phyloP scores from a whole-genome alignment of 2,888 invertebrate genomes.

The Ceratothoa steindachneri region DNA sequence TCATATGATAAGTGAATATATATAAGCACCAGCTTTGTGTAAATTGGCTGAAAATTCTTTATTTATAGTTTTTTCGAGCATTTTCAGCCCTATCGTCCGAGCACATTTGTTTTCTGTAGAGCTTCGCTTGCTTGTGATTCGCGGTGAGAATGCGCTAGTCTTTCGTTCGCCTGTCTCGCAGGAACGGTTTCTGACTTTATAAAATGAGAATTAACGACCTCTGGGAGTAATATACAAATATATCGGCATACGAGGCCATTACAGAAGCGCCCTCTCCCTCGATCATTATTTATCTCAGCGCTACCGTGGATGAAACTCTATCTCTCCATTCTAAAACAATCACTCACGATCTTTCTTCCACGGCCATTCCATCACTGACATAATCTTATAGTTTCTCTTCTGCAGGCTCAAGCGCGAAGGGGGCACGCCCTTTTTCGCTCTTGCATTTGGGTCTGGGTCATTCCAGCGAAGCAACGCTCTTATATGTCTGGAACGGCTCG shows the following conservation, averaged over 20 bases:
- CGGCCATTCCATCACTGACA: slow-evolving; percentile 4
- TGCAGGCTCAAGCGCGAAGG: not conserved
- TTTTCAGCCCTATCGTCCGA: too few species aligned
- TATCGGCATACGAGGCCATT: slow-evolving; percentile 3
- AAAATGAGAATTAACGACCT: slow-evolving; percentile 6
- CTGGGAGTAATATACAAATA: slow-evolving; percentile 10
- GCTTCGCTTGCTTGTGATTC: not conserved
- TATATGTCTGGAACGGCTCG: not conserved
- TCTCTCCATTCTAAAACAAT: slow-evolving; percentile 9
- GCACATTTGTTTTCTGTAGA: too few species aligned
- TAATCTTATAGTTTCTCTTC: slow-evolving; percentile 10
- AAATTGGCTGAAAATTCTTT: too few species aligned
- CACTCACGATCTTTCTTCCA: slow-evolving; percentile 5
- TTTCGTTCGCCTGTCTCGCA: not conserved
- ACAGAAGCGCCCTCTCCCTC: not conserved
- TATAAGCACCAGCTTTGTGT: too few species aligned
- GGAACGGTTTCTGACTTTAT: not conserved
- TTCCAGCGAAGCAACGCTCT: not conserved
- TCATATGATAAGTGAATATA: too few species aligned
- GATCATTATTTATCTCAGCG: slow-evolving; percentile 5
- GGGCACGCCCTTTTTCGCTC: not conserved
- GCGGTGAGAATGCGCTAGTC: too few species aligned
- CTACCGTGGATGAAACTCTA: not conserved
- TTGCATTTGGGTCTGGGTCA: not conserved
- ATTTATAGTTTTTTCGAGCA: too few species aligned